Base-by-base conservation (phyloP, 2,113 vertebrate species). In the Sinocyclocheilus anshuiensis region DNA sequence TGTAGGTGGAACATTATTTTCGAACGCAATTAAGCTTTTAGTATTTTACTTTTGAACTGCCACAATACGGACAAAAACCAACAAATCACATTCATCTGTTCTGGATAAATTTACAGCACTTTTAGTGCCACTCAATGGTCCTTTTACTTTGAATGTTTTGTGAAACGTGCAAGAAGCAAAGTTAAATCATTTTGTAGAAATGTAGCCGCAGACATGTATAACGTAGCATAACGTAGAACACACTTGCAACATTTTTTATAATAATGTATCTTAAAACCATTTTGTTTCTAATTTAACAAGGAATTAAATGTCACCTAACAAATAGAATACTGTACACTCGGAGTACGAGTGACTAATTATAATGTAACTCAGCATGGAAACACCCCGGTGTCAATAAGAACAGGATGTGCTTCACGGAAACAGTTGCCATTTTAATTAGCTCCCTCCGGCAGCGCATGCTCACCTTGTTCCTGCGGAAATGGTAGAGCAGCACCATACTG, bases 401-500 rank as follows among this genome's bases (percentile, higher is more conserved):
- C 81, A 82, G n/a, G 81, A 82, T 71, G 65, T 82, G 81, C 81
- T 53, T 53, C 18, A 82, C 15, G 65, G 45, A 71, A 82, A 82
- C 81, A 82, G 42, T 82, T 69, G 81, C n/a, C 45, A 33, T 82
- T 10, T 86, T 72, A 80, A 86, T 81, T 45, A 81, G 67, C 53
- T 86, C 67, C 36, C n/a, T 63, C 84, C 36, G 10, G 42, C n/a
- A 24, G 57, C 74, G 29, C 10, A 15, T 1, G 4, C 83, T 85
- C 69, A 89, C 98, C 97, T 99, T 99, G 87, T 97, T 97, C 94
- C 97, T 97, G 90, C 97, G 97, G 87, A 97, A 99, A 87, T 96
- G 96, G 95, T 99, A 99, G 92, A 98, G 93, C 55, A 97, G 90
- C 57, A 99, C 94, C 98, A 99, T 99, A 96, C 97, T 96, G 76